phyloP scores from a whole-genome alignment of 2,888 invertebrate species.

The Sminthurides aquaticus region DNA sequence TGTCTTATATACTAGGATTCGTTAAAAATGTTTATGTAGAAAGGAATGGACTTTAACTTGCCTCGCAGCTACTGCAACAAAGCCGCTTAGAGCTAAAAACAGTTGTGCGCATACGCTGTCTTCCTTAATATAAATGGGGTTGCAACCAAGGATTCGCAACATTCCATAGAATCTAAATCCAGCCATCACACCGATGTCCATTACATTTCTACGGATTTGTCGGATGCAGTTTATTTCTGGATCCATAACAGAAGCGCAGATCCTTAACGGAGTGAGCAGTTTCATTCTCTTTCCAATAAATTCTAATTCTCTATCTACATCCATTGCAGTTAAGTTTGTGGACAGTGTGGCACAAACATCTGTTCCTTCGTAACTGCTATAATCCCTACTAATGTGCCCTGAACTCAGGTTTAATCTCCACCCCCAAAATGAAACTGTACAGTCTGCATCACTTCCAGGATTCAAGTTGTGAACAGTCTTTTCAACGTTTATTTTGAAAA shows the following conservation, averaged over 20 bases:
- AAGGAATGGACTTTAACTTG: too few relatives aligned
- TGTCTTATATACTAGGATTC: too few relatives aligned
- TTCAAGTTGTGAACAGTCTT: background rate
- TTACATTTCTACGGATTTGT: slow-evolving; percentile 27
- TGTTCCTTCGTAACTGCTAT: slow-evolving; percentile 25
- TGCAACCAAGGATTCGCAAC: too few relatives aligned
- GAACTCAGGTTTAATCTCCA: slow-evolving; percentile 31
- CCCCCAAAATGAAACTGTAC: slow-evolving; percentile 32
- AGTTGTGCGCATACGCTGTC: too few relatives aligned
- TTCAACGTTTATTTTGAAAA: background rate
- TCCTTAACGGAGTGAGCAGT: slow-evolving; percentile 24
- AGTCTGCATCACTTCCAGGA: background rate
- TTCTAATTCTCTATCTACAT: slow-evolving; percentile 26
- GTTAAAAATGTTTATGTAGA: too few relatives aligned
- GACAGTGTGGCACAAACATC: slow-evolving; percentile 29
- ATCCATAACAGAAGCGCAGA: slow-evolving; percentile 26
- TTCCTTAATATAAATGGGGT: too few relatives aligned
- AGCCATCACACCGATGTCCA: slow-evolving; percentile 27
- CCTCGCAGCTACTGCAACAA: too few relatives aligned
- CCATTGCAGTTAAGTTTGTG: slow-evolving; percentile 13
- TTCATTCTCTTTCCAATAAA: slow-evolving; percentile 28
- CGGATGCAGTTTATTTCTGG: slow-evolving; percentile 29
- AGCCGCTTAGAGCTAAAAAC: too few relatives aligned
- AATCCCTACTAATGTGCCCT: slow-evolving; percentile 36
- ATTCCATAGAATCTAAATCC: slow-evolving; percentile 37